A percentile compares a stretch with the other conserved stretches of the same genome.
Evolutionary conservation across 2,888 invertebrate species (phyloP).

Genomic region (Petrolisthes manimaculis): DNA sequence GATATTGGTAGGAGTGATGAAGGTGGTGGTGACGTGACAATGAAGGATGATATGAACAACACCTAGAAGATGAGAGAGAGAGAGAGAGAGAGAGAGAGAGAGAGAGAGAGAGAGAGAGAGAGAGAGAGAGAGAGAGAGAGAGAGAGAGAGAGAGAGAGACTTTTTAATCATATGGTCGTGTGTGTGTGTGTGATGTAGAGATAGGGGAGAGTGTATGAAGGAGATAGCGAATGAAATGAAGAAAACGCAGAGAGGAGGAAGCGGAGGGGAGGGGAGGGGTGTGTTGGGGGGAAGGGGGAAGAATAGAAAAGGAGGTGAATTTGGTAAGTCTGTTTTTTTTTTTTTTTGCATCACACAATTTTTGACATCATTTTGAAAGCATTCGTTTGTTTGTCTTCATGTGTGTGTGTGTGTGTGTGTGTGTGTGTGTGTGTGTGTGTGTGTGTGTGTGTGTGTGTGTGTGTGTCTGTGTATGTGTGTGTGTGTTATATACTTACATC

Average conservation of each 20-base stretch:
- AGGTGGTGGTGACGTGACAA: too few relatives aligned
- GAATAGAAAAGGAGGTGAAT: background rate
- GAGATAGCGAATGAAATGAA: background rate
- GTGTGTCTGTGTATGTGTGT: too few relatives aligned
- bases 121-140: background rate
- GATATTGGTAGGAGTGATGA: too few relatives aligned
- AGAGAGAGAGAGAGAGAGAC: background rate
- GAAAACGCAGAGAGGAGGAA: background rate
- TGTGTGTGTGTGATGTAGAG: background rate
- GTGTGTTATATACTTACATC: too few relatives aligned
- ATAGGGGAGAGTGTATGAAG: background rate
- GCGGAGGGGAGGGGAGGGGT: background rate
- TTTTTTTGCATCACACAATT: too few relatives aligned
- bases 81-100: background rate
- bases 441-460: too few relatives aligned
- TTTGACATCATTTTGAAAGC: too few relatives aligned
- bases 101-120: conserved; percentile 1
- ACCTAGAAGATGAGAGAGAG: too few relatives aligned
- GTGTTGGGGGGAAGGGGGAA: background rate
- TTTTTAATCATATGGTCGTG: background rate
- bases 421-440: too few relatives aligned
- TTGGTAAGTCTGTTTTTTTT: too few relatives aligned
- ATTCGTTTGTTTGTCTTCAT: too few relatives aligned
- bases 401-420: background rate
- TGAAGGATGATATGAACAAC: too few relatives aligned